Percentiles rank a stretch among this genome's conserved stretches.
These are phyloP conservation scores for Erannis defoliaria DNA, from an alignment of 2,888 invertebrate species.

Conservation along the genomic window DNA sequence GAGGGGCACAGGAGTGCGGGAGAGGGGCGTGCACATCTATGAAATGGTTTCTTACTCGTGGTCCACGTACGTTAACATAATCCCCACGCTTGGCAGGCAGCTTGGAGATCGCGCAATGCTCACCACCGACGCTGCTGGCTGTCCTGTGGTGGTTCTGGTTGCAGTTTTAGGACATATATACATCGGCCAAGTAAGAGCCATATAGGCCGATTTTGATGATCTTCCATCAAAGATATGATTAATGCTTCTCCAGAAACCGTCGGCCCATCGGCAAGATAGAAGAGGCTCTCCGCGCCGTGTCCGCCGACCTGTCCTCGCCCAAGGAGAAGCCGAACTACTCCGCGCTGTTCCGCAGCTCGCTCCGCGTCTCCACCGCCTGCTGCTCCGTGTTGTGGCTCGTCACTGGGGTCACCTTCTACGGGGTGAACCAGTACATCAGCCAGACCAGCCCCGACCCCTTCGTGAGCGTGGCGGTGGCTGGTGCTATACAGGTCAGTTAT, in stretches of 20 bases:
- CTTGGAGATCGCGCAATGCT: too few species aligned
- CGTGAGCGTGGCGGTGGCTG: constrained; percentile 91
- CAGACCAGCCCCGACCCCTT: constrained; percentile 93
- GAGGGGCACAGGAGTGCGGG: too few species aligned
- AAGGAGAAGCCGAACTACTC: constrained; percentile 80
- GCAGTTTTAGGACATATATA: too few species aligned
- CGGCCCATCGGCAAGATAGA: constrained; percentile 79
- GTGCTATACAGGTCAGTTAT: constrained; percentile 78
- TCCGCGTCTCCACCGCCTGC: constrained; percentile 88
- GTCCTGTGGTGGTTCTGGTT: too few species aligned
- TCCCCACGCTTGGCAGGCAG: too few species aligned
- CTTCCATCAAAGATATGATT: too few species aligned
- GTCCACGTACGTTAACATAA: too few species aligned
- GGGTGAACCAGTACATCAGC: constrained; percentile 93
- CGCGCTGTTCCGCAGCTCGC: constrained; percentile 88
- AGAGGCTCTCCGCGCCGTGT: constrained; percentile 70
- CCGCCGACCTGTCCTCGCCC: constrained; percentile 56
- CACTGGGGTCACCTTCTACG: constrained; percentile 93
- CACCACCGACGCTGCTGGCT: too few species aligned
- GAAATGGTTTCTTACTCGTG: too few species aligned
- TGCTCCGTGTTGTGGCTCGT: constrained; percentile 93
- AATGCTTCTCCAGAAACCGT: constrained; percentile 77
- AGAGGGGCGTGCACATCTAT: too few species aligned
- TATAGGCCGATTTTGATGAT: too few species aligned
- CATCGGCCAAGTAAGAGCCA: too few species aligned